Evolutionary conservation across 2,797 vertebrate species (phyloP), one percentile per base, ranked within the genome.

Genomic region (Liparis tanakae): DNA sequence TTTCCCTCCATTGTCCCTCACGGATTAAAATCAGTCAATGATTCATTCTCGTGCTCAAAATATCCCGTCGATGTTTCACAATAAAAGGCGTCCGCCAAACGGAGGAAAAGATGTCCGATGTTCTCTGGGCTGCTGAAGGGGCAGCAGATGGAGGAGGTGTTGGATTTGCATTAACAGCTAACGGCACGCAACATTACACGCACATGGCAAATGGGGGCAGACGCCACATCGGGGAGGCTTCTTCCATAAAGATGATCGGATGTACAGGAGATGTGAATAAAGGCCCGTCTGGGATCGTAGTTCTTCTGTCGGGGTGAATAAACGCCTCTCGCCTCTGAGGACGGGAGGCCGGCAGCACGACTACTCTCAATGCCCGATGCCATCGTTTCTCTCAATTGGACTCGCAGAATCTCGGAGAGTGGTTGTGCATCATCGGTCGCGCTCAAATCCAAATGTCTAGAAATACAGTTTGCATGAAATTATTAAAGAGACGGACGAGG

Each of bases 61-160:
- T 67, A 70, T 79, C 46, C 66, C 76, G 48, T 39, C 6, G 39
- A 62, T 70, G 22, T 70, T 84, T 72, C 8, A 72, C 33, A 76
- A 74, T 71, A 82, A 80, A 73, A 43, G 72, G n/a, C n/a, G 18
- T n/a, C 53, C 6, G 1, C 48, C 20, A 0, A 55, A 51, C 25
- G 25, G 25, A 30, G 25, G 4, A 6, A 8, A 14, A 17, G 30
- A 17, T 30, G 50, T 20, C 20, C 66, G 30, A 57, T 18, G 12
- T 37, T 68, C 67, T 51, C 48, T 54, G 50, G 43, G 6, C 25
- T 48, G 48, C 51, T 57, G 12, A 50, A 63, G 18, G n/a, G 41
- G 7, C 30, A 72, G 60, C 74, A 59, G 65, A 80, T 64, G 36
- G 53, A 70, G 76, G 70, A 74, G 73, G 66, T 58, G 63, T 57